Evolutionary conservation across 2,113 vertebrate species (phyloP), one percentile per base, ranked within the genome.

Genomic region (Agapornis roseicollis): DNA sequence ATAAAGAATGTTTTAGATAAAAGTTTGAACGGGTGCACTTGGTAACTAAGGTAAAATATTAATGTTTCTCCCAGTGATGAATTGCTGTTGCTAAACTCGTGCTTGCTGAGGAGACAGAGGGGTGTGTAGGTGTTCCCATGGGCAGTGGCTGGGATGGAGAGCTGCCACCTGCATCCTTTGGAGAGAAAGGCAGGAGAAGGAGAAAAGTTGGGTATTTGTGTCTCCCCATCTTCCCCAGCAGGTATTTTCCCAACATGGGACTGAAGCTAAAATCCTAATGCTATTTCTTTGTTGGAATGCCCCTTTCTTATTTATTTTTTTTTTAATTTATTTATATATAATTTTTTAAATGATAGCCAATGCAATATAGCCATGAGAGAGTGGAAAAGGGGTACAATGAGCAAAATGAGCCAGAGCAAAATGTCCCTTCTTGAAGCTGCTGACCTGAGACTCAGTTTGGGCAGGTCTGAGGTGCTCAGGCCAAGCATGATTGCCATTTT

Each of bases 1-100:
- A 99, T 99, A 99, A 99, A 99, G 99, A 99, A 99, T 99, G 99
- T 99, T 99, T 99, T 98, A 99, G 99, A 99, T 99, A 99, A 99
- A 99, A 99, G 99, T 99, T 99, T 99, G 99, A 99, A 99, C 97
- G 99, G 98, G 98, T 97, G 98, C 99, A 99, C 99, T 99, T 99
- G 98, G 98, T 99, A 99, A 99, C 99, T 98, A 99, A 99, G 99
- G 99, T 99, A 98, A 99, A 99, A 99, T 99, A 99, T 99, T 99
- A 98, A 99, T 99, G 99, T 98, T 97, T 98, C 98, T 98, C 97
- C 97, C 97, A 94, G 88, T 99, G 99, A 99, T 98, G 97, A 98
- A 99, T 99, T 68, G 97, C 96, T 96, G 97, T 97, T 98, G 81
- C 65, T 68, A 83, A 94, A 95, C 68, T 68, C 14, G 22, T 79